Evolutionary conservation across 2,888 invertebrate genomes (phyloP).

Genomic region (Mesodorylaimus sp.): DNA sequence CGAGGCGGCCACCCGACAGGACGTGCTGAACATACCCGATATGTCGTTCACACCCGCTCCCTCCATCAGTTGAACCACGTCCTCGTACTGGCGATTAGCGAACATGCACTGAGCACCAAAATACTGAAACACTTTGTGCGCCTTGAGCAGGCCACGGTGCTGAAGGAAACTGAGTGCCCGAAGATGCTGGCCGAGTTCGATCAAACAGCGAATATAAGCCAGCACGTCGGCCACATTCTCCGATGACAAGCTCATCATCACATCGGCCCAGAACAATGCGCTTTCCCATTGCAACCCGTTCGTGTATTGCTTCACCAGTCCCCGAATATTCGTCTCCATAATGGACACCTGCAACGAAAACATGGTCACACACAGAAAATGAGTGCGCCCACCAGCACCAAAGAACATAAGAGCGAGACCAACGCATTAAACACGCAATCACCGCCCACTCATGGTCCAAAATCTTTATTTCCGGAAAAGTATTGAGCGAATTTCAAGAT

Average conservation of each 20-base stretch:
- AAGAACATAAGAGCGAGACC: no score
- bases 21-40: background rate
- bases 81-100: background rate
- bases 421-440: no score
- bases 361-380: no score
- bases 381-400: no score
- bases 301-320: background rate
- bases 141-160: background rate
- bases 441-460: no score
- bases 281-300: background rate
- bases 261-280: background rate
- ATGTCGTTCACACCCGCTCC: background rate
- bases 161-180: background rate
- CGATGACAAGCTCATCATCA: background rate
- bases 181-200: background rate
- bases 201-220: background rate
- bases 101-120: constrained; percentile 2
- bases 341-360: no score
- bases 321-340: no score
- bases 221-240: background rate
- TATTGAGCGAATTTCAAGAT: no score
- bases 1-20: no score
- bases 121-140: background rate
- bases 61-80: background rate
- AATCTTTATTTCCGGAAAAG: no score